A percentile compares a stretch with the other conserved stretches of the same genome.
Conservation (phyloP, 2,113 vertebrate genomes). For the Myotis yumanensis region DNA sequence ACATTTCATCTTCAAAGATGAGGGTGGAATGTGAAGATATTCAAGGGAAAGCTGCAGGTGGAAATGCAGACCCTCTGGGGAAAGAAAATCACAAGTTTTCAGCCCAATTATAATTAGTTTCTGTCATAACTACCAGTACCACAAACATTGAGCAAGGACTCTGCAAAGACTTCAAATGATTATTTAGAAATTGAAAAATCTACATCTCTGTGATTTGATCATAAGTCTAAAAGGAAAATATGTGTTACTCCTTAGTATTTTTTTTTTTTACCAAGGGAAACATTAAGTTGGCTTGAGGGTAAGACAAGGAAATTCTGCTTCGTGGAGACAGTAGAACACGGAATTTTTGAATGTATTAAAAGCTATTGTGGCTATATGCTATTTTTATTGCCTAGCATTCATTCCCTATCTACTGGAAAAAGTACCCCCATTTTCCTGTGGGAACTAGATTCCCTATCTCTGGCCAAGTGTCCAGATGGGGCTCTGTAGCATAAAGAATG, state of each 20-base stretch:
- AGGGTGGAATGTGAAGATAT: neutral
- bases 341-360: constrained; percentile 12
- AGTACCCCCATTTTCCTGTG: neutral
- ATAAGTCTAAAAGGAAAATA: constrained; percentile 3
- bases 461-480: neutral
- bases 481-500: neutral
- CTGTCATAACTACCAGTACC: neutral
- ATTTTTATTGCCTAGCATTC: neutral
- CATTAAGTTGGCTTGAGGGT: neutral
- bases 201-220: neutral
- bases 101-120: neutral
- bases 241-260: neutral
- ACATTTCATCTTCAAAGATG: constrained; percentile 33
- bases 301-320: constrained; percentile 4
- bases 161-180: neutral
- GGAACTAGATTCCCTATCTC: neutral
- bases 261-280: neutral
- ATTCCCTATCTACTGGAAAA: neutral
- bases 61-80: neutral
- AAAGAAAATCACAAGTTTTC: constrained; percentile 11
- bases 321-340: neutral
- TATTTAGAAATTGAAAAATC: neutral
- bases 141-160: neutral
- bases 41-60: constrained; percentile 18
- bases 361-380: neutral